A percentile compares a stretch with the other conserved stretches of the same genome.
Conservation (phyloP, 2,888 invertebrate genomes). For the Theretra japonica region DNA sequence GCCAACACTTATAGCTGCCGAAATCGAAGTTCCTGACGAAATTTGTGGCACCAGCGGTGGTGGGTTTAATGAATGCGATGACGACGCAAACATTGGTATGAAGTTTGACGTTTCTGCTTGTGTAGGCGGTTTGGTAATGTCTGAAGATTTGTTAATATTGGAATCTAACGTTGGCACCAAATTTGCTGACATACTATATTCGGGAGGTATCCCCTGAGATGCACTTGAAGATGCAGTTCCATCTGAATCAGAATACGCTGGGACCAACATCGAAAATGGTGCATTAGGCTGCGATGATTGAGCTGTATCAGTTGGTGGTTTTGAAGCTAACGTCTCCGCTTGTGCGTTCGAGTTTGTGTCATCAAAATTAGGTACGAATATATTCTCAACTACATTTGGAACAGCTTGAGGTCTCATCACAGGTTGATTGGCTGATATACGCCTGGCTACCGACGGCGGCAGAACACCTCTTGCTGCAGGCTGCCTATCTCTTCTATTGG, state of each 20-base stretch:
- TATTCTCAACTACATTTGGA: constrained; percentile 53
- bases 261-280: constrained; percentile 9
- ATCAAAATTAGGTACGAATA: constrained; percentile 62
- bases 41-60: background rate
- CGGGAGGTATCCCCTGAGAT: background rate
- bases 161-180: background rate
- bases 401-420: constrained; percentile 59
- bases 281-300: background rate
- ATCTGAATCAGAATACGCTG: constrained; percentile 19
- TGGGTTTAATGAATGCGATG: background rate
- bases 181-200: background rate
- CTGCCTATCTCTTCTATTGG: constrained; percentile 57
- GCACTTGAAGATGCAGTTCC: background rate
- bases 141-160: background rate
- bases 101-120: background rate
- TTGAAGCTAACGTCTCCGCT: background rate
- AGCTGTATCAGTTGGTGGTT: background rate
- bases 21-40: background rate
- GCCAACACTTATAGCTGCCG: background rate
- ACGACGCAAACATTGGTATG: background rate
- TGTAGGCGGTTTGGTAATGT: background rate
- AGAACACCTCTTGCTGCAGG: constrained; percentile 62
- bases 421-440: constrained; percentile 68
- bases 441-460: constrained; percentile 76
- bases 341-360: background rate